Evolutionary conservation across 1,140 invertebrate genomes (phyloP).

Genomic region (Macrobrachium rosenbergii): DNA sequence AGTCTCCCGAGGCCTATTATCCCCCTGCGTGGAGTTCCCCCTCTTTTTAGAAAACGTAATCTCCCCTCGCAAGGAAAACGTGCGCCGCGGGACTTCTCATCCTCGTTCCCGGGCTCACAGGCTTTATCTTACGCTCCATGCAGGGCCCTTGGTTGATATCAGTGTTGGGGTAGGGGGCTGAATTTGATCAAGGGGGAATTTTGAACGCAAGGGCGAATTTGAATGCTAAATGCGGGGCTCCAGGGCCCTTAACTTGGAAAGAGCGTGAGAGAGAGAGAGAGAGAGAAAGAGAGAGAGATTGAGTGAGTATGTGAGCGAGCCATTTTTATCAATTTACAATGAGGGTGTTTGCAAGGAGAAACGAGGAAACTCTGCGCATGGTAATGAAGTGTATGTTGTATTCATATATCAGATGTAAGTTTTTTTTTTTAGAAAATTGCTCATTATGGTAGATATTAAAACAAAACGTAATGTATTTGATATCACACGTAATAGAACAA

Average conservation of each 20-base stretch:
- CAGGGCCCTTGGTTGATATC: background rate
- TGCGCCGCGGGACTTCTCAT: constrained; percentile 41
- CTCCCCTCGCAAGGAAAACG: constrained; percentile 47
- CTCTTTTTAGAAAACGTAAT: constrained; percentile 53
- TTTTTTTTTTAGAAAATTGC: too few relatives aligned
- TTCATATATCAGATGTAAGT: too few relatives aligned
- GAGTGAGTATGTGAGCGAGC: too few relatives aligned
- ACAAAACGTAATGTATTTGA: too few relatives aligned
- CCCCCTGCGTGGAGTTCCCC: constrained; percentile 13
- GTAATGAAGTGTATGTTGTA: too few relatives aligned
- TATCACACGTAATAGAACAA: too few relatives aligned
- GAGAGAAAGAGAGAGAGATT: background rate
- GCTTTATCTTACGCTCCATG: constrained; percentile 33
- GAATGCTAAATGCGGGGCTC: constrained; percentile 56
- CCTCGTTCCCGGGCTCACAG: constrained; percentile 16
- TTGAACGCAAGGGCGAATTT: constrained; percentile 61
- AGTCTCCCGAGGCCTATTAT: constrained; percentile 55
- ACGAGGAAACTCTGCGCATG: too few relatives aligned
- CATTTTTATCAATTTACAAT: too few relatives aligned
- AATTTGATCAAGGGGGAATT: constrained; percentile 55
- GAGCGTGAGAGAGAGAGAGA: background rate
- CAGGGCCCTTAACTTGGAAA: constrained; percentile 35
- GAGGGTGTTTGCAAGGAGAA: too few relatives aligned
- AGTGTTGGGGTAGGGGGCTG: constrained; percentile 18
- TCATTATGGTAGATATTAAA: too few relatives aligned